Evolutionary conservation across 1,140 invertebrate genomes (phyloP).

Genomic region (Drosophila novamexicana): DNA sequence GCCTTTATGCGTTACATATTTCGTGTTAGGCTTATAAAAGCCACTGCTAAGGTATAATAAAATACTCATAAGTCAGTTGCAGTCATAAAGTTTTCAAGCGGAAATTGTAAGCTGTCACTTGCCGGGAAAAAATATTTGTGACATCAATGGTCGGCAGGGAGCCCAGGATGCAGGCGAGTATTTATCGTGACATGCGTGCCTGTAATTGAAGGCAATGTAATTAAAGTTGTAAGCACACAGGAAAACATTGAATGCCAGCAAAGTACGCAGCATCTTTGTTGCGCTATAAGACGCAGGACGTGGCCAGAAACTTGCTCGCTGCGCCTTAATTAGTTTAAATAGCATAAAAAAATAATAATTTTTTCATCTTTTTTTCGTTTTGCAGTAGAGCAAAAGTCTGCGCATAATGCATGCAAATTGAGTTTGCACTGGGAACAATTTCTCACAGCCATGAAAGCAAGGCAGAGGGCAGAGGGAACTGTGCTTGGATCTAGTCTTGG

Average conservation of each 20-base stretch:
- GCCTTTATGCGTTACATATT: too few relatives aligned
- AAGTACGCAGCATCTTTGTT: slow-evolving; percentile 12
- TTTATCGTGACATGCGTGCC: slow-evolving; percentile 18
- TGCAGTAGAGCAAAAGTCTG: slow-evolving; percentile 3
- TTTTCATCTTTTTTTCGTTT: not conserved
- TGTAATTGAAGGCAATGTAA: slow-evolving; percentile 55
- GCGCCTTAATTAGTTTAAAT: slow-evolving; percentile 60
- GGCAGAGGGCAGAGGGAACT: too few relatives aligned
- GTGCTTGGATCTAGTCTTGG: too few relatives aligned
- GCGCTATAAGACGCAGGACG: not conserved
- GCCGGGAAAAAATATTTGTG: slow-evolving; percentile 29
- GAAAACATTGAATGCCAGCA: slow-evolving; percentile 38
- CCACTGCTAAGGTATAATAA: slow-evolving; percentile 8
- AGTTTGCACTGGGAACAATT: slow-evolving; percentile 42
- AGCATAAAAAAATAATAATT: slow-evolving; percentile 1
- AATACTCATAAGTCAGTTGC: slow-evolving; percentile 41
- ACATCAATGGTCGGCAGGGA: slow-evolving; percentile 26
- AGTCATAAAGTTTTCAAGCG: slow-evolving; percentile 37
- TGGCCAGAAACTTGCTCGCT: slow-evolving; percentile 15
- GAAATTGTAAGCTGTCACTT: slow-evolving; percentile 55
- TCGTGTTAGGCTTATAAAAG: too few relatives aligned
- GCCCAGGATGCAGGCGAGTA: slow-evolving; percentile 16
- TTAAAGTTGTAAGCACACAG: slow-evolving; percentile 54
- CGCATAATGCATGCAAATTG: slow-evolving; percentile 64
- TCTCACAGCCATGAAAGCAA: slow-evolving; percentile 1